Conservation (phyloP, 2,113 vertebrate species). For the Pogonocichla stellata region DNA sequence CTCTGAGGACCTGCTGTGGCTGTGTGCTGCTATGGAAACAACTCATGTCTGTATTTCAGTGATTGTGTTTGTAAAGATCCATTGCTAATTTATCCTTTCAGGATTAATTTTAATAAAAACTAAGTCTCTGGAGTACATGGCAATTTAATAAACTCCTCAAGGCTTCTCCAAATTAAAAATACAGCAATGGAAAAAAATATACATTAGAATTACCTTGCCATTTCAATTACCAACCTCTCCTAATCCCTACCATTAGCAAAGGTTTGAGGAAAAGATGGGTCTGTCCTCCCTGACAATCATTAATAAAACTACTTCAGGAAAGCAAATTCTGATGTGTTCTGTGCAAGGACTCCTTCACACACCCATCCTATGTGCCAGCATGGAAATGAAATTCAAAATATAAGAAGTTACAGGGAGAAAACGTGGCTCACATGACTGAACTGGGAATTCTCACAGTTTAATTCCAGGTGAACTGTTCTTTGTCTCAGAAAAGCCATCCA, state of each 20-base stretch:
- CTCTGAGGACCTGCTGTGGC: background rate
- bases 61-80: background rate
- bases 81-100: background rate
- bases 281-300: background rate
- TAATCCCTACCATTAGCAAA: background rate
- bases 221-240: background rate
- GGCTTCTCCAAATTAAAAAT: background rate
- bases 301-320: background rate
- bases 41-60: background rate
- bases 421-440: background rate
- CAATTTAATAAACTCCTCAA: background rate
- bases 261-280: background rate
- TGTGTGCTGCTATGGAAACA: conserved; percentile 53
- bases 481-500: background rate
- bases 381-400: background rate
- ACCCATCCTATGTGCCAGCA: background rate
- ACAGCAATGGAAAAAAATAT: background rate
- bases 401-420: background rate
- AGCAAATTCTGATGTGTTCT: background rate
- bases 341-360: background rate
- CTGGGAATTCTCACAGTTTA: background rate
- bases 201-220: background rate
- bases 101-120: background rate
- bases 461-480: background rate
- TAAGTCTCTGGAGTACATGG: background rate